phyloP scores from a whole-genome alignment of 2,797 vertebrate species.

The Brachymystax lenok region DNA sequence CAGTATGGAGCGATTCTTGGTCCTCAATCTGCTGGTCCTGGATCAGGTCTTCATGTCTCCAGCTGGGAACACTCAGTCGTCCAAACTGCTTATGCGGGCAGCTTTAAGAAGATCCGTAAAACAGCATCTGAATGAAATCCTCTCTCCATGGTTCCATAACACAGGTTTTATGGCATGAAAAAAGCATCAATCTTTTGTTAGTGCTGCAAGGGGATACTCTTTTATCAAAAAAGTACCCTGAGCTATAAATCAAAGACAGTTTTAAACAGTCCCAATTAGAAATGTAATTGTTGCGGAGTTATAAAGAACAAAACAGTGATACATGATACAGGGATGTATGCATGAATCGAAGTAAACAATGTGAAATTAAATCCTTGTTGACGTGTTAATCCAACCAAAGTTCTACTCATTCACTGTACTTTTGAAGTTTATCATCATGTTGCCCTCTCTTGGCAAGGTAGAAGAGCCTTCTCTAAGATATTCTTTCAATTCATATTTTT shows the following conservation, averaged over 20 bases:
- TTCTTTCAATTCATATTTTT: background rate
- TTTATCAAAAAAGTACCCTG: constrained; percentile 33
- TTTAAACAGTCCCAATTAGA: background rate
- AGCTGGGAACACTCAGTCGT: constrained; percentile 70
- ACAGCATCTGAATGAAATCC: constrained; percentile 56
- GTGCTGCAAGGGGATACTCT: constrained; percentile 50
- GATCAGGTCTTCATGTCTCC: constrained; percentile 58
- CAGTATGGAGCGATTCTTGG: constrained; percentile 58
- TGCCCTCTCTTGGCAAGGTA: background rate
- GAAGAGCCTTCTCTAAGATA: background rate
- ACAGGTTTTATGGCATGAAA: constrained; percentile 49
- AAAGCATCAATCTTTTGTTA: constrained; percentile 42
- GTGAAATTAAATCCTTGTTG: background rate
- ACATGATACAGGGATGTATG: background rate
- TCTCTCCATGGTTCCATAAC: constrained; percentile 39
- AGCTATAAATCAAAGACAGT: constrained; percentile 40
- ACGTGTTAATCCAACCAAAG: background rate
- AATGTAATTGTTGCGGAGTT: constrained; percentile 25
- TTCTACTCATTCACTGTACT: background rate
- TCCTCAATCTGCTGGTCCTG: constrained; percentile 55
- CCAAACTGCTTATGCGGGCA: constrained; percentile 33
- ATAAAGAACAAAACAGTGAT: background rate
- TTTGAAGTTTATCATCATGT: background rate
- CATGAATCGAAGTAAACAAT: background rate
- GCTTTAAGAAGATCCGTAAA: constrained; percentile 63